phyloP scores from a whole-genome alignment of 2,888 invertebrate species.

The Antheraea yamamai region DNA sequence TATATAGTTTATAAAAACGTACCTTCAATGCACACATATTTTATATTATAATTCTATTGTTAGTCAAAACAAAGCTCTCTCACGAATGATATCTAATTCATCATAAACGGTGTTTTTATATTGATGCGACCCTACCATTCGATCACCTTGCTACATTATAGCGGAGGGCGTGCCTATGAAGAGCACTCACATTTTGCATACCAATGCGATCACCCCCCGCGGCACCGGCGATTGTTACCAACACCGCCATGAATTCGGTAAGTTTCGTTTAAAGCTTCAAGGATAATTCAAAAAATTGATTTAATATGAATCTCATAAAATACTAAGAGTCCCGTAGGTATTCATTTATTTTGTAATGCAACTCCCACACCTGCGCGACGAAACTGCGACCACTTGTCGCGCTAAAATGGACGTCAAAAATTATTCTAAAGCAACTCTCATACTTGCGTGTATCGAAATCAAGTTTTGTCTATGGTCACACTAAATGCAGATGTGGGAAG shows the following conservation, averaged over 20 bases:
- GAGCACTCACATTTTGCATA: constrained; percentile 39
- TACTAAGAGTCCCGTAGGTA: neutral
- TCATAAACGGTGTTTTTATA: constrained; percentile 53
- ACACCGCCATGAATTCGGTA: constrained; percentile 24
- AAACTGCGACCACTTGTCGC: too few species aligned
- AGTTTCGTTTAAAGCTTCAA: constrained; percentile 20
- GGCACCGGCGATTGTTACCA: constrained; percentile 45
- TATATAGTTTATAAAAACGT: constrained; percentile 21
- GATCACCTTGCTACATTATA: constrained; percentile 49
- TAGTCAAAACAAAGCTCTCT: constrained; percentile 36
- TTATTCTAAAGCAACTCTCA: too few species aligned
- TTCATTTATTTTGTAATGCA: neutral
- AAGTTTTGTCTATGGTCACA: too few species aligned
- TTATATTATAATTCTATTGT: constrained; percentile 28
- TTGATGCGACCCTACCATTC: constrained; percentile 47
- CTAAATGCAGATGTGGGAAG: too few species aligned
- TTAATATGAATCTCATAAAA: neutral
- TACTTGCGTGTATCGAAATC: too few species aligned
- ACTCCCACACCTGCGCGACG: too few species aligned
- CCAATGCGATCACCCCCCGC: constrained; percentile 55
- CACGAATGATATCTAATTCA: constrained; percentile 47
- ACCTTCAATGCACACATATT: constrained; percentile 45
- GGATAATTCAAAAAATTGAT: constrained; percentile 5
- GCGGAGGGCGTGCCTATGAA: constrained; percentile 44
- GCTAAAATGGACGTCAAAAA: too few species aligned